Evolutionary conservation across 23 tunicate species (phyloP), one percentile per base, ranked within the genome.

Genomic region (Trididemnum clinides): DNA sequence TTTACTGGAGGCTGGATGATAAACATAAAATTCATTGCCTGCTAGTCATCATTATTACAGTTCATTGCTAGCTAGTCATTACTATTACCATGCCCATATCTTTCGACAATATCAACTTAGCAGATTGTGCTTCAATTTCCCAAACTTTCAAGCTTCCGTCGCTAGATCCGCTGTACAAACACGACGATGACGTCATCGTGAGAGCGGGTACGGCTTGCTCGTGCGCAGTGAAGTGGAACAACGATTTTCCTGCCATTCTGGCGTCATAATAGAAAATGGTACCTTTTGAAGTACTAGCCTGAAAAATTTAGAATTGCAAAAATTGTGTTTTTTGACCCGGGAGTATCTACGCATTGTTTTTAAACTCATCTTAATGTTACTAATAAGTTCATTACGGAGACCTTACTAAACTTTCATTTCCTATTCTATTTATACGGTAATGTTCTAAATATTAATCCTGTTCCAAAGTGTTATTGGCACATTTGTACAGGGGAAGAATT

Each of bases 61-160:
- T n/a, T n/a, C n/a, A n/a, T 49, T 49, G 12, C 18, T n/a, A 63
- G 12, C 12, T 44, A 44, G 10, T 7, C 12, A 44, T 44, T 10
- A 70, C 6, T 36, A 57, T 2, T 66, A 87, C 90, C 83, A 91
- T 82, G 44, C 86, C 86, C 70, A 84, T 39, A 50, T 82, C 50
- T 44, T 77, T 86, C 35, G 82, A 84, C 27, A 30, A 21, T 1
- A 51, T 57, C 65, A 82, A 22, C 0, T 50, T 37, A 10, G 82
- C 69, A 6, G 44, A 15, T 26, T 34, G 44, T 7, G 23, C 59
- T n/a, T 35, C 64, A 4, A 91, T 1, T n/a, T 75, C 72, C 96
- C 96, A 91, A 20, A 77, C n/a, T 38, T 91, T 91, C 0, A 81
- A 62, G 33, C 76, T 23, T 1, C 90, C 90, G 75, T 91, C 96